Base-by-base conservation (phyloP, 1,140 invertebrate species). In the Caenorhabditis latens region DNA sequence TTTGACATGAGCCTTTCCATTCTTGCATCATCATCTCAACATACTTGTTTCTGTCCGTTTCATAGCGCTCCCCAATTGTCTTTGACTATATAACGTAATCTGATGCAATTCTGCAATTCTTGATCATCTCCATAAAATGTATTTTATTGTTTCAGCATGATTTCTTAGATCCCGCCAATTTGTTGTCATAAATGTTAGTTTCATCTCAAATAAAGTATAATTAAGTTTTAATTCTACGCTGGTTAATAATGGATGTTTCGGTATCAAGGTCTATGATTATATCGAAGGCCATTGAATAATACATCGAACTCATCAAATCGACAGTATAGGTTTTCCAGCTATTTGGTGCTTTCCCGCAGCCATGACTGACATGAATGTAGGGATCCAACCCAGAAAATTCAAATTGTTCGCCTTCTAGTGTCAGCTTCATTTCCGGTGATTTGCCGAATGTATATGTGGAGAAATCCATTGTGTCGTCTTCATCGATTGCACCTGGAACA, bases 381-480 rank as follows among this genome's bases (percentile, higher is more conserved):
- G 71, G 71, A 11, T 79, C 71, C 2, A 79, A 9, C 0, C 71
- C 71, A 4, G 46, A 50, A 24, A 79, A 24, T 14, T 79, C 71
- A 21, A 79, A 79, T 50, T 79, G 46, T 50, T 79, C 46, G 21
- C 71, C 71, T 9, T 14, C 53, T n/a, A 79, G n/a, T 24, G n/a
- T 9, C 4, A 53, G 46, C 24, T 46, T 24, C 24, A 32, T 63
- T 24, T 50, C 43, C n/a, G 71, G 46, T 4, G 4, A 9, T 21
- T 50, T 8, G 4, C 71, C 43, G 21, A 79, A 50, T 16, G 21
- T 9, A 24, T 50, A 79, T 1, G 7, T 50, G 13, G 40, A 46
- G 13, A 79, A 79, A 50, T 48, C 71, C 0, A 79, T 13, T 24
- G 71, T 79, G 71, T 79, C 71, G 21, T 79, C 71, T 79, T 79